Evolutionary conservation across 2,797 vertebrate species (phyloP).

Genomic region (Myotis pilosus): DNA sequence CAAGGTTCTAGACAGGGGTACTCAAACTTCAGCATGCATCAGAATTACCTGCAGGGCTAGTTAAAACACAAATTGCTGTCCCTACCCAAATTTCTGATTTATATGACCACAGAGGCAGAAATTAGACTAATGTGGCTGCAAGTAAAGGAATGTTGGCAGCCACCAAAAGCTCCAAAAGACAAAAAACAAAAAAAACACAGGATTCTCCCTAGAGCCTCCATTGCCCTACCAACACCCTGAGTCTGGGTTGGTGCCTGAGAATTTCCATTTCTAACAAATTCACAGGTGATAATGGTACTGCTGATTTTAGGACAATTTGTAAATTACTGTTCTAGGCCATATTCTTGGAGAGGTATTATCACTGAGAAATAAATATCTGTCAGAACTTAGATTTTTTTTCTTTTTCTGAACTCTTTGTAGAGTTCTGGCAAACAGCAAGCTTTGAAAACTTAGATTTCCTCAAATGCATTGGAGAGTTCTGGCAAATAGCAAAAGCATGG

Average conservation of each 20-base stretch:
- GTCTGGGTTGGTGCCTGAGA: neutral
- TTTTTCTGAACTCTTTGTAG: neutral
- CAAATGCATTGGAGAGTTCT: neutral
- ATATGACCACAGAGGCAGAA: neutral
- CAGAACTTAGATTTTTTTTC: neutral
- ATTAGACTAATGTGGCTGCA: neutral
- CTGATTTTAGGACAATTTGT: neutral
- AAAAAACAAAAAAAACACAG: neutral
- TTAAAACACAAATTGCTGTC: neutral
- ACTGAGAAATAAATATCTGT: neutral
- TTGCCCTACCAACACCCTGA: neutral
- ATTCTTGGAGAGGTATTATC: neutral
- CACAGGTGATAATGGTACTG: no score
- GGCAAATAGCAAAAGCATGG: neutral
- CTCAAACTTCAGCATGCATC: neutral
- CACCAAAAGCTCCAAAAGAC: neutral
- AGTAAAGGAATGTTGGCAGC: neutral
- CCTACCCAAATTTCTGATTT: neutral
- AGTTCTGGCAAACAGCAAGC: conserved; percentile 17
- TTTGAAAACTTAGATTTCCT: conserved; percentile 13
- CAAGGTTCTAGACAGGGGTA: neutral
- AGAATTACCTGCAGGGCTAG: neutral
- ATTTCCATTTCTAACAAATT: neutral
- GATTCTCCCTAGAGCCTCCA: neutral
- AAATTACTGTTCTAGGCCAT: neutral